Conservation (phyloP, 2,888 invertebrate genomes). For the Xestia rhomboidea region DNA sequence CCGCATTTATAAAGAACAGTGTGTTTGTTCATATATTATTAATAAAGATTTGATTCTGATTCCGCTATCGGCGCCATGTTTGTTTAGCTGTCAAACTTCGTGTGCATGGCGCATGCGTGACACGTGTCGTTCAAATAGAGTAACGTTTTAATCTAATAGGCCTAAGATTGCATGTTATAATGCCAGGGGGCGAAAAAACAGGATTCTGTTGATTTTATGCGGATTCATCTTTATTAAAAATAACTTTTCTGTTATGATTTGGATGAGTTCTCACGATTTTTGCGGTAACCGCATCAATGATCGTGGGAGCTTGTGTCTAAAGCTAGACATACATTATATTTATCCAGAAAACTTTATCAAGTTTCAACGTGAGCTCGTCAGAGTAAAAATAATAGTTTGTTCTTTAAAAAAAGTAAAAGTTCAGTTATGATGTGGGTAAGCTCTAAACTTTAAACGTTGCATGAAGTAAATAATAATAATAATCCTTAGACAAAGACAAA, state of each 20-base stretch:
- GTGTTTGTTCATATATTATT: constrained; percentile 86
- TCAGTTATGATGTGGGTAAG: not conserved
- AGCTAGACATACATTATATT: not conserved
- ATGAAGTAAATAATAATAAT: too few relatives aligned
- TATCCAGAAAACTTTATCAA: not conserved
- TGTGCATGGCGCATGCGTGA: constrained; percentile 78
- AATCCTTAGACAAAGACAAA: too few relatives aligned
- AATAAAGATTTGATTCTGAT: constrained; percentile 86
- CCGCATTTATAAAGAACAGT: constrained; percentile 78
- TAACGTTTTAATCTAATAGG: constrained; percentile 85
- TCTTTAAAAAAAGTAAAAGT: not conserved
- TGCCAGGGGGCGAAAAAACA: constrained; percentile 73
- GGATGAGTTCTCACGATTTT: constrained; percentile 69
- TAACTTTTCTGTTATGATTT: constrained; percentile 67
- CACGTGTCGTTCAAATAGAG: constrained; percentile 80
- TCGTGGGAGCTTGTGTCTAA: constrained; percentile 22
- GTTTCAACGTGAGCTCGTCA: not conserved
- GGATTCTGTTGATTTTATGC: constrained; percentile 68
- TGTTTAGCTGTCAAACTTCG: constrained; percentile 86
- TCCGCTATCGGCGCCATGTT: constrained; percentile 86
- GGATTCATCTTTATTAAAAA: constrained; percentile 77
- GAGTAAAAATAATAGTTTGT: not conserved
- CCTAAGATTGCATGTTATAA: constrained; percentile 72
- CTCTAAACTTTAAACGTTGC: not conserved
- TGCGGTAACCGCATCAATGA: constrained; percentile 8